phyloP scores from a whole-genome alignment of 2,888 invertebrate genomes.

The Laspeyria flexula region DNA sequence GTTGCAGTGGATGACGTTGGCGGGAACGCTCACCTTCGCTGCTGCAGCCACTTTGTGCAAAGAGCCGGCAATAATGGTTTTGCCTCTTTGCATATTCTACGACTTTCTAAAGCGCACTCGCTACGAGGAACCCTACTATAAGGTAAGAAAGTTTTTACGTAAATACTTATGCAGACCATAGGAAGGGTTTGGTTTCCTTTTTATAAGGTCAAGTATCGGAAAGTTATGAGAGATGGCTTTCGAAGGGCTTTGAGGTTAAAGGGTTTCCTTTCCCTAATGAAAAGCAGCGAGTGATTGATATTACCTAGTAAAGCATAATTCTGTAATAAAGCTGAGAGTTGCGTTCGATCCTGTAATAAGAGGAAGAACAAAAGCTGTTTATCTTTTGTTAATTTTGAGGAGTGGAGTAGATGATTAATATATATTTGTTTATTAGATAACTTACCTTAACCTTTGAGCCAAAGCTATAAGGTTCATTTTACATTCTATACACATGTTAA shows the following conservation, averaged over 20 bases:
- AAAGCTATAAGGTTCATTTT: no score
- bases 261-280: slow-evolving; percentile 52
- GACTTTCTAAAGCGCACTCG: slow-evolving; percentile 89
- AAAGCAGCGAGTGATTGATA: slow-evolving; percentile 48
- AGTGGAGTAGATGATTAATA: not conserved
- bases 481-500: no score
- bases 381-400: slow-evolving; percentile 20
- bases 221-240: slow-evolving; percentile 58
- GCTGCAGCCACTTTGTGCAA: slow-evolving; percentile 96
- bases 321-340: slow-evolving; percentile 31
- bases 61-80: slow-evolving; percentile 97
- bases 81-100: slow-evolving; percentile 95
- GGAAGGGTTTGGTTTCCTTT: slow-evolving; percentile 28
- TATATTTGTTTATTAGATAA: not conserved
- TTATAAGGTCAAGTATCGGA: slow-evolving; percentile 51
- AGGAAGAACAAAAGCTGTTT: slow-evolving; percentile 22
- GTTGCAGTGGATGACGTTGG: slow-evolving; percentile 86
- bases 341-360: slow-evolving; percentile 28
- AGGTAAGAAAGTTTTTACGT: slow-evolving; percentile 75
- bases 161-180: slow-evolving; percentile 15
- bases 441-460: no score
- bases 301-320: slow-evolving; percentile 29
- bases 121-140: slow-evolving; percentile 80
- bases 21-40: slow-evolving; percentile 88
- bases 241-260: slow-evolving; percentile 51